phyloP scores from a whole-genome alignment of 2,888 invertebrate genomes.

The Iselma pallidipennis region DNA sequence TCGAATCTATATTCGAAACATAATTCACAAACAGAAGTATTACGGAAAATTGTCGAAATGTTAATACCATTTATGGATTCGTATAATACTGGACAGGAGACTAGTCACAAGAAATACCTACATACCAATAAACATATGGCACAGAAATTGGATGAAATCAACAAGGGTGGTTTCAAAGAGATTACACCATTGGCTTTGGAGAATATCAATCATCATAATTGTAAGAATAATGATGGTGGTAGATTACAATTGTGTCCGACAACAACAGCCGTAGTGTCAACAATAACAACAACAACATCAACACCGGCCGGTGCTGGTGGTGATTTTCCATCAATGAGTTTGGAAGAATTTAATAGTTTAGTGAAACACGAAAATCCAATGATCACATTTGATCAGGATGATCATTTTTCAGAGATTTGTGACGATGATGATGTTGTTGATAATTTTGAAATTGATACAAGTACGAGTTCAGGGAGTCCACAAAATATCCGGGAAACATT shows the following conservation, averaged over 20 bases:
- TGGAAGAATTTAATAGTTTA: neutral
- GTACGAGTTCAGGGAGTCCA: neutral
- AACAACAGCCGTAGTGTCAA: too few species aligned
- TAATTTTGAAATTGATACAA: neutral
- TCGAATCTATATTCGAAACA: conserved; percentile 37
- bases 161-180: neutral
- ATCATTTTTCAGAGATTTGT: neutral
- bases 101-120: neutral
- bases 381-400: neutral
- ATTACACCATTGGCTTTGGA: neutral
- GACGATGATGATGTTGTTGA: neutral
- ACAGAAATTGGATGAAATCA: neutral
- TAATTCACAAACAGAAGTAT: conserved; percentile 30
- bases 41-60: conserved; percentile 40
- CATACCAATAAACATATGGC: neutral
- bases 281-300: neutral
- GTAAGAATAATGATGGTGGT: neutral
- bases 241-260: neutral
- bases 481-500: neutral
- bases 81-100: neutral
- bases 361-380: neutral
- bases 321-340: neutral
- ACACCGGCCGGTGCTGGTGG: neutral
- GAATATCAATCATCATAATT: neutral
- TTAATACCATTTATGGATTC: conserved; percentile 38